These are phyloP conservation scores for Parapristionchus giblindavisi DNA, from an alignment of 2,888 invertebrate genomes.

Conservation along the genomic window DNA sequence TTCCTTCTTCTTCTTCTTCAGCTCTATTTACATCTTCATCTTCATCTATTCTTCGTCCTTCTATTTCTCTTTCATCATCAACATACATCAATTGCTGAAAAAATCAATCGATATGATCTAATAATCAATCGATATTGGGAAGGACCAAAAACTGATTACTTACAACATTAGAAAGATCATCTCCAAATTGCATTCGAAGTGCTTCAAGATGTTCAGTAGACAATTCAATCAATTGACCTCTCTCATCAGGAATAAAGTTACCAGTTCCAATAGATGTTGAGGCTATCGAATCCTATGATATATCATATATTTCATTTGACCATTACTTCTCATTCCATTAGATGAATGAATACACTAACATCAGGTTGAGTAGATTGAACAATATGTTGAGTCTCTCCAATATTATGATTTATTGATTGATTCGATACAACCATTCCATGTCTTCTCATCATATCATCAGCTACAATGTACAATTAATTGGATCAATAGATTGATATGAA, in stretches of 20 bases:
- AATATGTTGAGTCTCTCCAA: too few species aligned
- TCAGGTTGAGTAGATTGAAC: too few species aligned
- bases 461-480: background rate
- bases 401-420: background rate
- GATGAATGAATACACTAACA: too few species aligned
- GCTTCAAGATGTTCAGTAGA: conserved; percentile 46
- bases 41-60: conserved; percentile 29
- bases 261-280: too few species aligned
- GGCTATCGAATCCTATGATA: too few species aligned
- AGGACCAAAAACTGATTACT: background rate
- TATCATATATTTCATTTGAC: too few species aligned
- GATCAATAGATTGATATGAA: background rate
- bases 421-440: conserved; percentile 21
- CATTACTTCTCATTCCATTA: too few species aligned
- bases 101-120: background rate
- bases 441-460: conserved; percentile 13
- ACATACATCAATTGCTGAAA: conserved; percentile 49
- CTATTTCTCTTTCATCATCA: conserved; percentile 42
- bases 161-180: conserved; percentile 48
- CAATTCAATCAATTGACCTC: conserved; percentile 39
- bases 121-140: background rate
- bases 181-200: conserved; percentile 46
- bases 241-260: conserved; percentile 34
- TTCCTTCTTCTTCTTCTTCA: conserved; percentile 23
- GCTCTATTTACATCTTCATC: background rate